These are phyloP conservation scores for Athalia rosae DNA, from an alignment of 2,888 invertebrate genomes.

Conservation along the genomic window DNA sequence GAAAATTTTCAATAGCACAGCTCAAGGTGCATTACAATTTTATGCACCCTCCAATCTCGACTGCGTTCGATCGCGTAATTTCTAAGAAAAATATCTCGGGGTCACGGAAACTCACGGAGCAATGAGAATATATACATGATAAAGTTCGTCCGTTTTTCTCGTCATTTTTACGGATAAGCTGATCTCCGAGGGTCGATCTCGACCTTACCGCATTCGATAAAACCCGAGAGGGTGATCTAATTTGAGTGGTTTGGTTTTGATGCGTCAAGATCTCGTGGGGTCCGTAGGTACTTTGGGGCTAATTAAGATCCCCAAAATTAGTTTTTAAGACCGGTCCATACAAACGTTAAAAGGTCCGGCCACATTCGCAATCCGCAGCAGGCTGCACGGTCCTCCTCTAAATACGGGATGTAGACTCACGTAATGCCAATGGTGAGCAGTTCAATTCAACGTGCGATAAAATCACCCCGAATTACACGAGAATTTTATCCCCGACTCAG, in stretches of 20 bases:
- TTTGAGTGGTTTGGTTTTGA: too few relatives aligned
- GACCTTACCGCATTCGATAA: too few relatives aligned
- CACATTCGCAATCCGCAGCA: too few relatives aligned
- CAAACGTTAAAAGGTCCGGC: too few relatives aligned
- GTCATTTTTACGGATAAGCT: too few relatives aligned
- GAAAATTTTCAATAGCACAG: neutral
- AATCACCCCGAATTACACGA: slow-evolving; percentile 26
- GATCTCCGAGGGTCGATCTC: too few relatives aligned
- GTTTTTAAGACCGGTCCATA: slow-evolving; percentile 12
- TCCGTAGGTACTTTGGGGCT: slow-evolving; percentile 16
- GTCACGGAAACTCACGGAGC: too few relatives aligned
- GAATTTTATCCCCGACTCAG: slow-evolving; percentile 27
- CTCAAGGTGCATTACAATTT: neutral
- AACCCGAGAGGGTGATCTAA: too few relatives aligned
- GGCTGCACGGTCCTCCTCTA: neutral
- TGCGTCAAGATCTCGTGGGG: neutral
- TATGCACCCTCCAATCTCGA: neutral
- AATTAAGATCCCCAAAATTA: slow-evolving; percentile 38
- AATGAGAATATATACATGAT: too few relatives aligned
- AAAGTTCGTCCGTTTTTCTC: too few relatives aligned
- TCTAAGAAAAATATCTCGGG: too few relatives aligned
- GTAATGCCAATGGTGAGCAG: too few relatives aligned
- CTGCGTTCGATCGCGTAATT: neutral
- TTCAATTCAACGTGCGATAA: slow-evolving; percentile 16
- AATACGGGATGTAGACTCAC: neutral